These are phyloP conservation scores for Psilanteris sp. DNA, from an alignment of 1,140 invertebrate species.

Conservation along the genomic window DNA sequence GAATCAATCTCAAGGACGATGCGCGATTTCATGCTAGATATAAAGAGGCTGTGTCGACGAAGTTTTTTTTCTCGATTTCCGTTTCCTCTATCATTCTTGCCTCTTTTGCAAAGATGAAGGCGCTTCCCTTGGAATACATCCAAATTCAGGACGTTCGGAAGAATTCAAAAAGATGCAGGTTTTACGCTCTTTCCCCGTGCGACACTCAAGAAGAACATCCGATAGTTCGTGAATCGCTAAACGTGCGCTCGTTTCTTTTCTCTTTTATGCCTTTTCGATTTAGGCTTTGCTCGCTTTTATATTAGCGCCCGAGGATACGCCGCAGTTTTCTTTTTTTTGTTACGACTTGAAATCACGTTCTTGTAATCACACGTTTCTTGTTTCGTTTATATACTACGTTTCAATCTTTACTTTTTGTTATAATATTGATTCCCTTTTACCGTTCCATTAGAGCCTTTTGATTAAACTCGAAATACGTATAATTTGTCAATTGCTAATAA, in stretches of 20 bases:
- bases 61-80: slow-evolving; percentile 52
- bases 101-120: slow-evolving; percentile 42
- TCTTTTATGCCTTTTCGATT: slow-evolving; percentile 31
- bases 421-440: too few species aligned
- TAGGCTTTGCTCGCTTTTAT: slow-evolving; percentile 30
- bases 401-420: too few species aligned
- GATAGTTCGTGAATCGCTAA: slow-evolving; percentile 53
- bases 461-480: too few species aligned
- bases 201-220: slow-evolving; percentile 54
- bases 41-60: slow-evolving; percentile 45
- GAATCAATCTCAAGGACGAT: slow-evolving; percentile 55
- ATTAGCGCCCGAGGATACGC: slow-evolving; percentile 40
- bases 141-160: slow-evolving; percentile 42
- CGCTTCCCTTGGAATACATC: slow-evolving; percentile 53
- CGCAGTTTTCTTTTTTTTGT: slow-evolving; percentile 31
- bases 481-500: too few species aligned
- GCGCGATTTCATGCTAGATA: slow-evolving; percentile 39
- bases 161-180: slow-evolving; percentile 60
- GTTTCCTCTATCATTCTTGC: slow-evolving; percentile 49
- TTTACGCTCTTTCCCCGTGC: slow-evolving; percentile 48
- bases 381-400: neutral
- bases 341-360: slow-evolving; percentile 28
- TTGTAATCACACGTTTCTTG: slow-evolving; percentile 12
- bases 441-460: too few species aligned
- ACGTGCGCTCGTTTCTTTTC: slow-evolving; percentile 27